Percentiles rank a stretch among this genome's conserved stretches.
These are phyloP conservation scores for Loriculus beryllinus DNA, from an alignment of 2,797 vertebrate genomes.

Conservation along the genomic window DNA sequence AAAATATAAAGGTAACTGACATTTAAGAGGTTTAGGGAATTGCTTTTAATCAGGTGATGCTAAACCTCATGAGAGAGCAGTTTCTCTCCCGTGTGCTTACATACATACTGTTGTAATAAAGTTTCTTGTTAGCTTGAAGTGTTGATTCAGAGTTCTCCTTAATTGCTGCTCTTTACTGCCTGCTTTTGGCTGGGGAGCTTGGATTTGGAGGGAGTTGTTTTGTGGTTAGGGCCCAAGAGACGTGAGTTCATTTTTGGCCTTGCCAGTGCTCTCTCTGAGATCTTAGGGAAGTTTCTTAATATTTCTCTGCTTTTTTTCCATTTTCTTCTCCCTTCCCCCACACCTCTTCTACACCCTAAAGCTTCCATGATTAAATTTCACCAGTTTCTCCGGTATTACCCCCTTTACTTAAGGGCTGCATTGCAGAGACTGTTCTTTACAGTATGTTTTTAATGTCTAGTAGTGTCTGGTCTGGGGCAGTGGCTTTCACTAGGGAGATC, in stretches of 20 bases:
- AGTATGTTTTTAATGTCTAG: neutral
- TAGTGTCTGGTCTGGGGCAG: neutral
- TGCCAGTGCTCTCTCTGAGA: slow-evolving; percentile 6
- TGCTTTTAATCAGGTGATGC: slow-evolving; percentile 26
- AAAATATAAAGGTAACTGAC: neutral
- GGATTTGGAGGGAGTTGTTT: slow-evolving; percentile 31
- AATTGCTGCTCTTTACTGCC: slow-evolving; percentile 45
- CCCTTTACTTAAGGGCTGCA: neutral
- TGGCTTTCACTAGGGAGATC: neutral
- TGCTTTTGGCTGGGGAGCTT: slow-evolving; percentile 25
- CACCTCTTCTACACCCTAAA: neutral
- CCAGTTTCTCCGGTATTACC: neutral
- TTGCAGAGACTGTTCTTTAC: neutral
- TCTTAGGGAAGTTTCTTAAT: slow-evolving; percentile 30
- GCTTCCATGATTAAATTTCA: slow-evolving; percentile 19
- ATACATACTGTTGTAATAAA: slow-evolving; percentile 54
- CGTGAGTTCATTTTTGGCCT: slow-evolving; percentile 41
- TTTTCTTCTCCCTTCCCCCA: slow-evolving; percentile 10
- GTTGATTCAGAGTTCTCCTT: slow-evolving; percentile 54
- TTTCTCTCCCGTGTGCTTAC: slow-evolving; percentile 5
- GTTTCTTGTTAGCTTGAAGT: slow-evolving; percentile 27
- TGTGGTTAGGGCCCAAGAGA: slow-evolving; percentile 35
- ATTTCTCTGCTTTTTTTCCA: neutral
- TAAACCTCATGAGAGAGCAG: neutral
- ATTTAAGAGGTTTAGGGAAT: neutral